Evolutionary conservation across 2,888 invertebrate genomes (phyloP), one percentile per base, ranked within the genome.

Genomic region (Nymphalis polychloros): DNA sequence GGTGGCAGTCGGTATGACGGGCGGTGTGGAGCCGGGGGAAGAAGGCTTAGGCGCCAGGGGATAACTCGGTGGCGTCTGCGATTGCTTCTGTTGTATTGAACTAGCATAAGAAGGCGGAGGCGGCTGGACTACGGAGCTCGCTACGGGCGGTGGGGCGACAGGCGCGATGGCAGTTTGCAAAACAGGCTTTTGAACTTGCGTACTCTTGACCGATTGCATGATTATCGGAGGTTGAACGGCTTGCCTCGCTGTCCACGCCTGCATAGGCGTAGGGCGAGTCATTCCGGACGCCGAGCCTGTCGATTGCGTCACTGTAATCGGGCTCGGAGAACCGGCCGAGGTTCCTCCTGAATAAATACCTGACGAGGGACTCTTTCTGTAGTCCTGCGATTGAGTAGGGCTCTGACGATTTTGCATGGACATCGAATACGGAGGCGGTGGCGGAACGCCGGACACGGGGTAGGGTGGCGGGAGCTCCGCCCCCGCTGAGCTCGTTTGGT

Each of bases 181-280:
- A 41, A 98, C 95, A 0, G 98, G 98, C 85, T 98, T 98, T 83
- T 98, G 98, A 50, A 98, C 98, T 87, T 98, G 98, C 20, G 98
- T 98, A 90, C 98, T 98, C 86, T 97, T 97, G 20, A 98, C 98
- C 46, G 98, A 97, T 85, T 98, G 98, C 98, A 98, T 98, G 73
- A 98, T 98, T 75, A 98, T 97, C 8, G 98, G 98, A 61, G 97
- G 96, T 81, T 98, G 98, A 23, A 97, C 97, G 50, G 97, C 96
- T 85, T 98, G 98, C 62, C 96, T 93, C 66, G 97, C 96, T 67
- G 96, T 96, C 95, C 97, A 97, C 59, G 97, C 96, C 84, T 96
- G 96, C 66, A 97, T 91, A 5, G 98, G 97, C 73, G 97, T 96
- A 6, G 97, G 97, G 74, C 97, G 93, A 53, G 96, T 94, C 94